Evolutionary conservation across 1,140 invertebrate species (phyloP), one percentile per base, ranked within the genome.

Genomic region (Papilio aristodemus): DNA sequence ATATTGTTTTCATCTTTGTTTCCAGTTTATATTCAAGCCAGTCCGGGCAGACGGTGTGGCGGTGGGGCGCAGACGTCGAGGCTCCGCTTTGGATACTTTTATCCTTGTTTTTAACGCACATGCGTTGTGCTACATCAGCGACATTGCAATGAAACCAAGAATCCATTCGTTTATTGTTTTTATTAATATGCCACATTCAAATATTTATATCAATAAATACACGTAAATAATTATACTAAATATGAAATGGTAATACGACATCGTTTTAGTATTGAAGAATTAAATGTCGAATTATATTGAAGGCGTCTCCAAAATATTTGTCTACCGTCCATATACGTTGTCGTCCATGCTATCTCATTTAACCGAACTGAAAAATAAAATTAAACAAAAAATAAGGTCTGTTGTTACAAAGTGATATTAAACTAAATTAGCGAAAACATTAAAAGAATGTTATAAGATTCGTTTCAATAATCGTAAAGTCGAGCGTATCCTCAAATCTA

Each of bases 401-500:
- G 27, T 39, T 43, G 14, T 17, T 50, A 10, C 9, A 50, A 22
- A 50, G 17, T 50, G 8, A 50, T 22, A n/a, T 9, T 17, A 17
- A 4, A n/a, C n/a, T 50, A 22, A 22, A 22, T 54, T 54, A 13
- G 10, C 46, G 46, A 54, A 10, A 25, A 54, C 19, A 22, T 50
- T 17, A n/a, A 13, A 22, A 54, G 9, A 1, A 54, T 25, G 19
- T 50, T 50, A 19, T 54, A 54, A 54, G 46, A 54, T 54, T 22
- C 22, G 22, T 54, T 54, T 22, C 46, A 54, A 54, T 54, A 54
- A 54, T 54, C 46, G 46, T 54, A 54, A 54, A 54, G 19, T 54
- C 10, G 22, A 54, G 46, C 46, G 19, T 54, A 54, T 22, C 46
- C 46, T 54, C 9, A 59, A 59, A 62, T 62, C 59, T 62, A 62